These are phyloP conservation scores for Rhinolophus ferrumequinum DNA, from an alignment of 2,113 vertebrate genomes.

Conservation along the genomic window DNA sequence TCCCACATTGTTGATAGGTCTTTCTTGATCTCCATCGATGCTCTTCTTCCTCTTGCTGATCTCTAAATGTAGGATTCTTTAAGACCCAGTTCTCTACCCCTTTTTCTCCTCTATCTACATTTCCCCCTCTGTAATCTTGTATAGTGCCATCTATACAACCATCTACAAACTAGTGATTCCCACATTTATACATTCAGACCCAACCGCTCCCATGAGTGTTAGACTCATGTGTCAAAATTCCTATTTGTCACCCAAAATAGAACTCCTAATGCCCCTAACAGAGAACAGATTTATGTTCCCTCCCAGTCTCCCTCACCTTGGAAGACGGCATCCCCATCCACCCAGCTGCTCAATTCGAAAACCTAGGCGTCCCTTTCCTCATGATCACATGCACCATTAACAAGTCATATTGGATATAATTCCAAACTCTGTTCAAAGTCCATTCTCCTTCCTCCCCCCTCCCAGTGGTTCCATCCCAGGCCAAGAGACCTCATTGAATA, in stretches of 20 bases:
- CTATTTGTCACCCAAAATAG: not conserved
- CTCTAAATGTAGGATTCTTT: not conserved
- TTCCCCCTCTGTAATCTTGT: not conserved
- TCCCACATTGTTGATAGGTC: not conserved
- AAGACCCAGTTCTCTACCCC: not conserved
- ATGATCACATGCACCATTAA: not conserved
- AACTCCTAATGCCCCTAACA: not conserved
- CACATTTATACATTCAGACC: not conserved
- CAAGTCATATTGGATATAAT: not conserved
- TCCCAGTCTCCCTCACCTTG: not conserved
- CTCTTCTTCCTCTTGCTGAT: not conserved
- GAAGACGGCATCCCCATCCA: not conserved
- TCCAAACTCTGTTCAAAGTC: not conserved
- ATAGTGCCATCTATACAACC: not conserved
- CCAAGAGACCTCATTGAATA: not conserved
- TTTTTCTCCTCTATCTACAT: not conserved
- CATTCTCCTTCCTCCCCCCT: not conserved
- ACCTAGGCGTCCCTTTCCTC: not conserved
- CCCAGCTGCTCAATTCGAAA: not conserved
- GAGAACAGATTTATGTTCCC: not conserved
- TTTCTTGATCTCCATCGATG: not conserved
- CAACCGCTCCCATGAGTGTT: not conserved
- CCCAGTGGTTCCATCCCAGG: not conserved
- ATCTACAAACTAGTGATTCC: not conserved
- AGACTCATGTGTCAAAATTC: not conserved